A percentile compares a stretch with the other conserved stretches of the same genome.
These are phyloP conservation scores for Anthopleura sola DNA, from an alignment of 64 coral and sea anemone genomes.

Conservation along the genomic window DNA sequence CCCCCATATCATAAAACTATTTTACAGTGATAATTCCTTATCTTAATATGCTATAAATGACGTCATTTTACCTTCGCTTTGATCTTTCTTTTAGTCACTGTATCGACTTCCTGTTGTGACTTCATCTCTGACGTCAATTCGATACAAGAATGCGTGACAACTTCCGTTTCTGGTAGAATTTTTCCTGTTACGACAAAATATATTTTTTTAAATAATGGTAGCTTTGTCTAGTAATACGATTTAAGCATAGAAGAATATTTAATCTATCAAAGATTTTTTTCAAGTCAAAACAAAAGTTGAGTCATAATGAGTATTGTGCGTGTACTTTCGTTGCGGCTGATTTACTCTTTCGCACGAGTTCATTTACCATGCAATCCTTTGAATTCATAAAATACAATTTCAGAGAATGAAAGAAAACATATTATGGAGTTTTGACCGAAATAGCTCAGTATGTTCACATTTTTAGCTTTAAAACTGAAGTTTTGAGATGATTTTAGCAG, in stretches of 20 bases:
- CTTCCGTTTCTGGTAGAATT: neutral
- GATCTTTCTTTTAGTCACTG: neutral
- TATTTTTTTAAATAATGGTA: neutral
- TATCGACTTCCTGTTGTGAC: neutral
- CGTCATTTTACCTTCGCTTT: conserved; percentile 5
- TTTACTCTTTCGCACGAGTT: too few species aligned
- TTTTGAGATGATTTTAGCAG: too few species aligned
- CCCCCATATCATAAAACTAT: neutral
- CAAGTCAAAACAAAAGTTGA: too few species aligned
- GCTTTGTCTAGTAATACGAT: neutral
- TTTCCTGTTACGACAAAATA: neutral
- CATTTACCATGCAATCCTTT: too few species aligned
- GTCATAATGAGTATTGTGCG: too few species aligned
- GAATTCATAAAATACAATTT: too few species aligned
- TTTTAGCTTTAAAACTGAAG: too few species aligned
- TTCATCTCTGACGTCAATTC: neutral
- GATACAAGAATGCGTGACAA: neutral
- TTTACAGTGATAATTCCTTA: neutral
- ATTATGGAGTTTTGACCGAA: too few species aligned
- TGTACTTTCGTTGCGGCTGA: too few species aligned
- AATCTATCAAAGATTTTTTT: neutral
- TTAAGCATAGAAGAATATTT: too few species aligned
- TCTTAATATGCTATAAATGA: neutral
- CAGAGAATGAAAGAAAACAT: too few species aligned
- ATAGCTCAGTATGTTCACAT: too few species aligned